Evolutionary conservation across 2,113 vertebrate genomes (phyloP).

Genomic region (Sorex araneus): DNA sequence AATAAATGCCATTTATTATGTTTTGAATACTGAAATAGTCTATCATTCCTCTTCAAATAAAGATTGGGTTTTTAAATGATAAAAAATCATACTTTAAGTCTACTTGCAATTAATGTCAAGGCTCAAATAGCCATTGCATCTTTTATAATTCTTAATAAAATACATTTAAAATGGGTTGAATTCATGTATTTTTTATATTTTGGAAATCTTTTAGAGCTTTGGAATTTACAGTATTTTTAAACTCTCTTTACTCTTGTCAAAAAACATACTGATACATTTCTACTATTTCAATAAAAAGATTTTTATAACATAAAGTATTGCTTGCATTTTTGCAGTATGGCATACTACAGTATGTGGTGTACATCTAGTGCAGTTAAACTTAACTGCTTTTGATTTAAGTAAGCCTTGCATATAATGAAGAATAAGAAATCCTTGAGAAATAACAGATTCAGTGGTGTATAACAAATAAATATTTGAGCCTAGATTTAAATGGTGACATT

Average conservation of each 20-base stretch:
- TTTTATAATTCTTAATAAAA: background rate
- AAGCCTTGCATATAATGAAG: no score
- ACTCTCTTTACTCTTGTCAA: background rate
- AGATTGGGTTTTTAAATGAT: no score
- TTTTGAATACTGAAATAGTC: background rate
- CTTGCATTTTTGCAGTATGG: background rate
- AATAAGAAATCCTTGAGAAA: background rate
- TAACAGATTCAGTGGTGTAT: background rate
- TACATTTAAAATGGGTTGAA: background rate
- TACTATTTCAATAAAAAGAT: background rate
- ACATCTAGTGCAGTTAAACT: background rate
- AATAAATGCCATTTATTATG: background rate
- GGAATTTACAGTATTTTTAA: background rate
- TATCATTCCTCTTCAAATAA: background rate
- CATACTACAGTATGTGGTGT: background rate
- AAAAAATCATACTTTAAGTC: no score
- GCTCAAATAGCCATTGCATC: background rate
- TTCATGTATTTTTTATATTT: background rate
- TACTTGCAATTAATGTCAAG: background rate
- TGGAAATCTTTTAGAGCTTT: background rate
- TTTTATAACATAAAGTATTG: background rate
- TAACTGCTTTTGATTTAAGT: no score
- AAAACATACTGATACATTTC: background rate
- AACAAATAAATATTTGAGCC: background rate
- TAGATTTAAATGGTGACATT: background rate